phyloP scores from a whole-genome alignment of 2,113 vertebrate species.

The Neoarius graeffei region DNA sequence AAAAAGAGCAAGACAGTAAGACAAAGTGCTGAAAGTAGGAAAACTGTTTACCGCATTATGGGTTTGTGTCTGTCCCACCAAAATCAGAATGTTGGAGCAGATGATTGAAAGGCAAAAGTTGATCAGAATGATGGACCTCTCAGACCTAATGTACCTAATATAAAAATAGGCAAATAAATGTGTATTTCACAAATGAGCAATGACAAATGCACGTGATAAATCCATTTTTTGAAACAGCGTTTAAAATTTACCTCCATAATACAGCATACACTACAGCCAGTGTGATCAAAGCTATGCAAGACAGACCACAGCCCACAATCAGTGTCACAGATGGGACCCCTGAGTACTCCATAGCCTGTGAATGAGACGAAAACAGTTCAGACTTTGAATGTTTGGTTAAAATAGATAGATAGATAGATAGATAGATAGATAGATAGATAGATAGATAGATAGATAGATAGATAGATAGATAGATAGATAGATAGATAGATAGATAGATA shows the following conservation, averaged over 20 bases:
- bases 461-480: too few relatives aligned
- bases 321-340: slow-evolving; percentile 96
- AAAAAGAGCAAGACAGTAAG: neutral
- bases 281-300: slow-evolving; percentile 94
- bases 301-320: slow-evolving; percentile 98
- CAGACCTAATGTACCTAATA: slow-evolving; percentile 92
- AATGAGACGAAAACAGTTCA: neutral
- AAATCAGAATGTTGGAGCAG: slow-evolving; percentile 97
- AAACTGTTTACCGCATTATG: slow-evolving; percentile 88
- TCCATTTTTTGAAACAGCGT: neutral
- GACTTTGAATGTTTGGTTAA: neutral
- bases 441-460: too few relatives aligned
- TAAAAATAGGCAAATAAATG: slow-evolving; percentile 49
- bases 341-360: slow-evolving; percentile 96
- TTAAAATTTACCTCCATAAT: slow-evolving; percentile 87
- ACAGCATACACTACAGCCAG: slow-evolving; percentile 93
- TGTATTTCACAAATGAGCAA: neutral
- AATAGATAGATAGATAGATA: too few relatives aligned
- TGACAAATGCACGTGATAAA: neutral
- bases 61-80: slow-evolving; percentile 97
- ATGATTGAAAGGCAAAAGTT: slow-evolving; percentile 99
- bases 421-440: too few relatives aligned
- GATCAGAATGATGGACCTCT: slow-evolving; percentile 97
- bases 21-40: slow-evolving; percentile 19
- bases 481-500: too few relatives aligned